Conservation (phyloP, 2,797 vertebrate genomes). For the Chelmon rostratus region DNA sequence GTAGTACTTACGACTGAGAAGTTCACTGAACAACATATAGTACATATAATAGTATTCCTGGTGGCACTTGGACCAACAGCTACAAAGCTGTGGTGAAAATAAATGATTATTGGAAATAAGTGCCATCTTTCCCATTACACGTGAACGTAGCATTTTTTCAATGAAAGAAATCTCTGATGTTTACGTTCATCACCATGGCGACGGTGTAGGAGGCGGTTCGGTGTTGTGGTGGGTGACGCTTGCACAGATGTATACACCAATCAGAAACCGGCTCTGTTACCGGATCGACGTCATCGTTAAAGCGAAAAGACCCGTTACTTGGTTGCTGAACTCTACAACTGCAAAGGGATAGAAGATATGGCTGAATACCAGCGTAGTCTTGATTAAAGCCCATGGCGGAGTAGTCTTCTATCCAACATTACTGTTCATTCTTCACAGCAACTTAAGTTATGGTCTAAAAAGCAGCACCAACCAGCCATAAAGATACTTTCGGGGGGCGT, state of each 20-base stretch:
- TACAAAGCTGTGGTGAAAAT: neutral
- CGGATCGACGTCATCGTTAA: constrained; percentile 85
- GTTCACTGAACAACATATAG: too few species aligned
- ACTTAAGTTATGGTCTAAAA: constrained; percentile 4
- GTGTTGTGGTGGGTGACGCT: constrained; percentile 61
- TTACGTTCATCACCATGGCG: constrained; percentile 83
- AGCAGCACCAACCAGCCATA: neutral
- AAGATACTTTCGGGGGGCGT: constrained; percentile 58
- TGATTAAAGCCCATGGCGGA: constrained; percentile 8
- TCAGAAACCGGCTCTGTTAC: constrained; percentile 44
- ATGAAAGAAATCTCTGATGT: constrained; percentile 73
- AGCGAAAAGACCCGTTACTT: constrained; percentile 82
- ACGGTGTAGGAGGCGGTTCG: constrained; percentile 72
- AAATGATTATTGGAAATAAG: neutral
- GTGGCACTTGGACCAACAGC: neutral
- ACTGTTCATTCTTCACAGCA: neutral
- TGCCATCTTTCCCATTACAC: neutral
- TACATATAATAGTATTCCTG: neutral
- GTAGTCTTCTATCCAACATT: neutral
- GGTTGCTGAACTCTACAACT: constrained; percentile 68
- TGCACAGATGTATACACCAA: constrained; percentile 67
- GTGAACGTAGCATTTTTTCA: constrained; percentile 47
- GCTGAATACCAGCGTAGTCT: constrained; percentile 28
- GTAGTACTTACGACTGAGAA: neutral
- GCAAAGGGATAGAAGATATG: constrained; percentile 48